Evolutionary conservation across 1,140 invertebrate species (phyloP).

Genomic region (Drosophila seguyi): DNA sequence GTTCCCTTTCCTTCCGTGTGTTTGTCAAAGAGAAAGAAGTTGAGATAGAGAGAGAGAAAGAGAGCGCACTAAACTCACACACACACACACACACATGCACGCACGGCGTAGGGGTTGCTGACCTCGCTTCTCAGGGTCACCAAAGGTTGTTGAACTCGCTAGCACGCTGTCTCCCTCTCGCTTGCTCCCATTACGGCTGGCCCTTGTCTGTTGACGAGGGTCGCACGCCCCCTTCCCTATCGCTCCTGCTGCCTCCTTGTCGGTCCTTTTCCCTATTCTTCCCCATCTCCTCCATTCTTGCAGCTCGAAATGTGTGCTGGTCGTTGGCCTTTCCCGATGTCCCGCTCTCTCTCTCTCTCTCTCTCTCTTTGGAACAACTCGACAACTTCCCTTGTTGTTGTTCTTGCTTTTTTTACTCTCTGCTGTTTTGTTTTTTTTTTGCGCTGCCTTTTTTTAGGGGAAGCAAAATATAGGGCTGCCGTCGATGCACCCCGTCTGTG

Average conservation of each 20-base stretch:
- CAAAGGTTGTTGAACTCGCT: slow-evolving; percentile 80
- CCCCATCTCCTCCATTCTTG: slow-evolving; percentile 15
- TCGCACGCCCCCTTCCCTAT: slow-evolving; percentile 20
- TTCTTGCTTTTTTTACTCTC: slow-evolving; percentile 26
- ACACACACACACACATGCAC: slow-evolving; percentile 4
- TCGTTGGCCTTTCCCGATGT: slow-evolving; percentile 64
- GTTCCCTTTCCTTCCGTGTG: slow-evolving; percentile 50
- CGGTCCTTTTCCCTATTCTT: background rate
- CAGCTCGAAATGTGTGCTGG: slow-evolving; percentile 79
- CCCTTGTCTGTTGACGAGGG: slow-evolving; percentile 48
- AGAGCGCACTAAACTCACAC: slow-evolving; percentile 16
- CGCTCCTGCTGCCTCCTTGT: background rate
- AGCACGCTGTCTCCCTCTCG: slow-evolving; percentile 21
- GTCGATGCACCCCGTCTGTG: slow-evolving; percentile 26
- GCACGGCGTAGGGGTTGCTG: slow-evolving; percentile 79
- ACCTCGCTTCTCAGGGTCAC: slow-evolving; percentile 84
- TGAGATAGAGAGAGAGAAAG: slow-evolving; percentile 11
- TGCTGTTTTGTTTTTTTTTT: slow-evolving; percentile 4
- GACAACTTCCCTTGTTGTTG: slow-evolving; percentile 15
- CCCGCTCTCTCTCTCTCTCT: slow-evolving; percentile 1
- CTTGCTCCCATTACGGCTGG: slow-evolving; percentile 11
- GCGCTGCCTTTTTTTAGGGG: slow-evolving; percentile 30
- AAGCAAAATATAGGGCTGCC: slow-evolving; percentile 54
- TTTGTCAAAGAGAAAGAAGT: slow-evolving; percentile 27
- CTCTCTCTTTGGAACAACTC: slow-evolving; percentile 4